Evolutionary conservation across 2,797 vertebrate species (phyloP), one percentile per base, ranked within the genome.

Genomic region (Hapalemur alaotrensis): DNA sequence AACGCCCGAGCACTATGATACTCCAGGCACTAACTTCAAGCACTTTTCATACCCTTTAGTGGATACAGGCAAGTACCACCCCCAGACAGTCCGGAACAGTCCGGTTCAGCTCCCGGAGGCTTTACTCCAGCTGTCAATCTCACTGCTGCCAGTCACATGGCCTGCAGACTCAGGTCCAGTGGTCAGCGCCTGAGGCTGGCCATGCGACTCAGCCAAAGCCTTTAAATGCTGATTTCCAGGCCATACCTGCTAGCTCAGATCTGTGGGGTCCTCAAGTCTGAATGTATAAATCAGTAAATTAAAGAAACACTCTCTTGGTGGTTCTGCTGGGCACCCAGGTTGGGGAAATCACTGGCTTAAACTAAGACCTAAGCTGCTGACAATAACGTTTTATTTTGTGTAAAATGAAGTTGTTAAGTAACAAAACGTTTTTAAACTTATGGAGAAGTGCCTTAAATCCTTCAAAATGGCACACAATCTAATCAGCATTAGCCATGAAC

Each of bases 161-260:
- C 8, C 41, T 7, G 2, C 13, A 11, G 1, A 32, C 1, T 13
- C 0, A 2, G 23, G 4, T 1, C 13, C 30, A 7, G 25, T 0
- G 1, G 78, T 38, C 75, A 70, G 70, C 0, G 46, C 38, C 90
- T 12, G 20, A 11, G 17, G 43, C 89, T 41, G 13, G 23, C 13
- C 48, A 4, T 4, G 2, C 25, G 46, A 48, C 7, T 46, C 15
- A 2, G 46, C 46, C 28, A 41, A 59, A 80, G 14, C 5, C 20
- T 2, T 78, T 41, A 35, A 30, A 38, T 7, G 13, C 23, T 25
- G 7, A 50, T 72, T 50, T 69, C 72, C 20, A 48, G 81, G 63
- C 72, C 50, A 7, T 0, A 0, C 12, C 7, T n/a, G n/a, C 93
- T 65, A 35, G 13, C 7, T n/a, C 35, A 48, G 41, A 73, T 38